Base-by-base conservation (phyloP, 2,888 invertebrate species). In the Dioctria linearis region DNA sequence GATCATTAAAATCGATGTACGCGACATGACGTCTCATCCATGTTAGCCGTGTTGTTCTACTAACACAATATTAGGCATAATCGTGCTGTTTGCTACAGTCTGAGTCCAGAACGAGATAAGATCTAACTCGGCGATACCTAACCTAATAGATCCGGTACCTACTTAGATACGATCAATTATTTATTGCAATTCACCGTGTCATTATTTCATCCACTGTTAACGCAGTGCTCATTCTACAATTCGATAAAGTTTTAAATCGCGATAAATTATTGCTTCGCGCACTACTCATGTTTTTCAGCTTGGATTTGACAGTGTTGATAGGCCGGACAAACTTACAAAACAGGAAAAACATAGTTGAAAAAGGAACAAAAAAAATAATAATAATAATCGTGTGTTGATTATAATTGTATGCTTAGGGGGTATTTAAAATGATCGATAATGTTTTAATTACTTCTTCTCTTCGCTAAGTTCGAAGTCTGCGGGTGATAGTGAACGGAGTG, bases 1-100 rank as follows among this genome's bases (percentile, higher is more conserved):
- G 51, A 71, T 51, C 54, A 71, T 71, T 71, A 71, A 71, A 71
- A 51, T 71, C 71, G 71, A 71, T 71, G 71, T 71, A 54, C 71
- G 37, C 71, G 40, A 40, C 71, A 71, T 71, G 71, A 71, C 51
- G 51, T 71, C 71, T 25, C 13, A 13, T 46, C 39, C 11, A 11
- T 67, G 43, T 13, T 39, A 46, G 51, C 67, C n/a, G 39, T 42
- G 42, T 51, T 51, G 71, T 25, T 51, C 71, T 71, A 71, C 54
- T 54, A 71, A 71, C 71, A 71, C 51, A 54, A 11, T 71, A 71
- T 71, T 71, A 71, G 40, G 71, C 11, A 54, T 46, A 71, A 71
- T 71, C 49, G 46, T 71, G 11, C 13, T 46, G 46, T 42, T 67
- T 67, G 46, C 67, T 46, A 46, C 25, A 65, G 42, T 25, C 25